Evolutionary conservation across 2,888 invertebrate genomes (phyloP).

Genomic region (Hirudinaria manillensis): DNA sequence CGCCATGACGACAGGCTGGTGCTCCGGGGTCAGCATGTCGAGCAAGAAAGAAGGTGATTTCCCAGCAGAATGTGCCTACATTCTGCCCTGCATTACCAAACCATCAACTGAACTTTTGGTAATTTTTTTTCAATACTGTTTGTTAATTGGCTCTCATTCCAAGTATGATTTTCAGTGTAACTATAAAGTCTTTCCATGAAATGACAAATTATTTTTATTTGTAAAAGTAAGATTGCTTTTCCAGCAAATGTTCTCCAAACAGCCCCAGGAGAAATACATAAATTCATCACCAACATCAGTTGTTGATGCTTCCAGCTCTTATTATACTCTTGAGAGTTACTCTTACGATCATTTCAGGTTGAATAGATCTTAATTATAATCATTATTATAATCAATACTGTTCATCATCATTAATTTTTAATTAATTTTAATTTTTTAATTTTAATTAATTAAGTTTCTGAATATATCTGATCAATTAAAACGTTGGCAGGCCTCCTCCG

Average conservation of each 20-base stretch:
- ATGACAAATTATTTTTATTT: not conserved
- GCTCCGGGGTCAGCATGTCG: conserved; percentile 52
- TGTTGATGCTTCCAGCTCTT: conserved; percentile 8
- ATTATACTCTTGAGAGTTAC: conserved; percentile 81
- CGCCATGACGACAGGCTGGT: conserved; percentile 69
- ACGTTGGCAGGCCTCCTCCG: conserved; percentile 68
- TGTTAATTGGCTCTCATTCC: not conserved
- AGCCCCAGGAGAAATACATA: conserved; percentile 45
- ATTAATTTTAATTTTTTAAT: not conserved
- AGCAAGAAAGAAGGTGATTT: conserved; percentile 78
- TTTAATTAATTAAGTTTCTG: not conserved
- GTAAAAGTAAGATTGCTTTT: not conserved
- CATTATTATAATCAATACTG: no score
- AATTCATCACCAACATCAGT: conserved; percentile 36
- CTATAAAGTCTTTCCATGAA: not conserved
- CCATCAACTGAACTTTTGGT: conserved; percentile 83
- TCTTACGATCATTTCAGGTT: conserved; percentile 81
- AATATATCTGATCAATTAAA: not conserved
- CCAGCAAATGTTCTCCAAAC: conserved; percentile 53
- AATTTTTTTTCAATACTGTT: not conserved
- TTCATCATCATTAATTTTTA: not conserved
- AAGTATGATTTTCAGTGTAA: not conserved
- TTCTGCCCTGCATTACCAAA: conserved; percentile 85
- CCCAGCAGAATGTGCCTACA: conserved; percentile 93
- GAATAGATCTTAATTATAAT: no score